Evolutionary conservation across 2,113 vertebrate genomes (phyloP).

Genomic region (Perccottus glenii): DNA sequence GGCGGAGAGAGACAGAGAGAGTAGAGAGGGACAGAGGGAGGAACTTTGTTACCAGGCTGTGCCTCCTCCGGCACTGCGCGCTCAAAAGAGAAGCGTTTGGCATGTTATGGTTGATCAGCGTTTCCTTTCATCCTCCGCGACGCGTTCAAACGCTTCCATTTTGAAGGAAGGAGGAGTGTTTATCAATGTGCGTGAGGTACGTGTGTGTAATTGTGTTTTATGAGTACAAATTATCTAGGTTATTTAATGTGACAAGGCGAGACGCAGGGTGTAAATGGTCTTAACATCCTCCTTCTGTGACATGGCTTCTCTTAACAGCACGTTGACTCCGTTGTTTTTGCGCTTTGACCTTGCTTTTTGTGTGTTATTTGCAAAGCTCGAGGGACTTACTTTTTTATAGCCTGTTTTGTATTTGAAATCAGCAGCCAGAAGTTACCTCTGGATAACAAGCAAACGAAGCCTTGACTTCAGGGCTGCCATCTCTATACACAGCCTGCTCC

Average conservation of each 20-base stretch:
- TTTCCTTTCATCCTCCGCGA: constrained; percentile 51
- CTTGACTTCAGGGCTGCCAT: constrained; percentile 44
- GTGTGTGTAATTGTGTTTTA: constrained; percentile 26
- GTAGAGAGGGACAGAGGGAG: constrained; percentile 50
- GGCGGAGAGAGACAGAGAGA: constrained; percentile 22
- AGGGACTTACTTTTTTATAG: constrained; percentile 55
- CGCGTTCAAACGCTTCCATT: constrained; percentile 38
- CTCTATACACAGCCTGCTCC: constrained; percentile 27
- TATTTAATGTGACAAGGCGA: neutral
- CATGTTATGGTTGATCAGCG: constrained; percentile 74
- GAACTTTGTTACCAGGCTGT: constrained; percentile 72
- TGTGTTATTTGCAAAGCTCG: constrained; percentile 53
- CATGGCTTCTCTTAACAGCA: constrained; percentile 17
- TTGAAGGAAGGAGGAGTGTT: constrained; percentile 58
- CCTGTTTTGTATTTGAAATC: constrained; percentile 51
- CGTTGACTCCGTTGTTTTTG: constrained; percentile 38
- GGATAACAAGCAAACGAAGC: constrained; percentile 52
- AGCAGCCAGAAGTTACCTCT: constrained; percentile 64
- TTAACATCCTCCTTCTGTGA: constrained; percentile 6
- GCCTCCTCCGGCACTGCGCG: constrained; percentile 63
- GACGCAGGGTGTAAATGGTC: constrained; percentile 24
- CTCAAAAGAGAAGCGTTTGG: constrained; percentile 53
- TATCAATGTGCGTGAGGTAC: constrained; percentile 67
- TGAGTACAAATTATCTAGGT: neutral
- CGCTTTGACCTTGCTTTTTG: constrained; percentile 67